Conservation (phyloP, 2,888 invertebrate species). For the Keiferia lycopersicella region DNA sequence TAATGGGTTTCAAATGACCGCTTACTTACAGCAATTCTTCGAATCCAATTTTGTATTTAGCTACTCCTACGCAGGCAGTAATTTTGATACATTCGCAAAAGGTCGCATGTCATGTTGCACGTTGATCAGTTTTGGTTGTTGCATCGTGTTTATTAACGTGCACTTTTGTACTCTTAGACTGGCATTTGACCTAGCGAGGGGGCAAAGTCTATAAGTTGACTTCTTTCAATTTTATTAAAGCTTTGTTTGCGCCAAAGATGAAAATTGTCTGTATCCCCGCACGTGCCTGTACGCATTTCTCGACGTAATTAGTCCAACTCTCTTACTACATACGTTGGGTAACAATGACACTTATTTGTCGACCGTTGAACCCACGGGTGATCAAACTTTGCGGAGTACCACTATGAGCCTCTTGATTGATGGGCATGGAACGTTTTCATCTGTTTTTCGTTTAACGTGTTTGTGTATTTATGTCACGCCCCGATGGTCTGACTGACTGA, state of each 20-base stretch:
- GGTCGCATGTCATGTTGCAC: slow-evolving; percentile 49
- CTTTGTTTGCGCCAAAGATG: not conserved
- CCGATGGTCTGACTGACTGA: slow-evolving; percentile 27
- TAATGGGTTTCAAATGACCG: slow-evolving; percentile 60
- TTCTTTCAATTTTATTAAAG: not conserved
- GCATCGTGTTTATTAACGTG: slow-evolving; percentile 15
- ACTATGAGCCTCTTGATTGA: slow-evolving; percentile 45
- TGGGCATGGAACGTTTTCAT: slow-evolving; percentile 39
- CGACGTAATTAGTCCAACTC: slow-evolving; percentile 17
- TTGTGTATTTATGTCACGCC: slow-evolving; percentile 39
- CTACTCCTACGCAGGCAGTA: slow-evolving; percentile 65
- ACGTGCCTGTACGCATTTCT: not conserved
- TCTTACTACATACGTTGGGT: slow-evolving; percentile 17
- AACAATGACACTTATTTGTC: slow-evolving; percentile 32
- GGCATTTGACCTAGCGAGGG: not conserved
- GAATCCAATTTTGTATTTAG: slow-evolving; percentile 72
- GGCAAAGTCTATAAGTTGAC: slow-evolving; percentile 8
- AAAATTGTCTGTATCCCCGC: not conserved
- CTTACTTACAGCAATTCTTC: slow-evolving; percentile 62
- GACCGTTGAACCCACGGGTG: slow-evolving; percentile 56
- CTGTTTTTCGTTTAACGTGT: slow-evolving; percentile 37
- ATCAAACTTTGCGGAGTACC: slow-evolving; percentile 47
- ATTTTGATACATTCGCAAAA: slow-evolving; percentile 56
- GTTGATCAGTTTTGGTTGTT: slow-evolving; percentile 30
- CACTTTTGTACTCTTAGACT: slow-evolving; percentile 17